A percentile compares a stretch with the other conserved stretches of the same genome.
Evolutionary conservation across 2,888 invertebrate genomes (phyloP).

Genomic region (Orthosia gothica): DNA sequence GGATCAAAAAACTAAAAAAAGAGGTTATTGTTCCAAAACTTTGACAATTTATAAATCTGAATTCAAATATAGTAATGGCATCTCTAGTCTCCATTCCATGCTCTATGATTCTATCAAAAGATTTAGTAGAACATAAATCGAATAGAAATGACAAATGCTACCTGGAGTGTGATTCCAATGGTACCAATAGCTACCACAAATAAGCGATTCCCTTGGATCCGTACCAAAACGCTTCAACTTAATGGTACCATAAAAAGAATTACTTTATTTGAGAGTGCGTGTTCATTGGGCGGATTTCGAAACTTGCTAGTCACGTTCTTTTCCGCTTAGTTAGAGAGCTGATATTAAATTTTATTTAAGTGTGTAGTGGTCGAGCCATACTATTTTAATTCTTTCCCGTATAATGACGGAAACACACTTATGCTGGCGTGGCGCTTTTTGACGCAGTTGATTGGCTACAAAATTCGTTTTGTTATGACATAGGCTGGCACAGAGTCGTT

Average conservation of each 20-base stretch:
- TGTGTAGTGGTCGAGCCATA: no score
- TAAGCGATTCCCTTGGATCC: conserved; percentile 44
- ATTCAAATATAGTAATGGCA: no score
- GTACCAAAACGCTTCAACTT: conserved; percentile 45
- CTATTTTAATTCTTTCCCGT: no score
- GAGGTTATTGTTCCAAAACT: no score
- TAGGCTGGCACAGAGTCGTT: no score
- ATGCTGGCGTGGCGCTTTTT: no score
- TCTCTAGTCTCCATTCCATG: neutral
- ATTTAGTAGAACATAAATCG: conserved; percentile 55
- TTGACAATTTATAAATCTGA: no score
- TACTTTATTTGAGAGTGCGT: conserved; percentile 43
- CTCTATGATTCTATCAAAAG: conserved; percentile 50
- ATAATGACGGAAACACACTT: no score
- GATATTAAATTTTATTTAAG: no score
- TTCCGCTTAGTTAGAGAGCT: neutral
- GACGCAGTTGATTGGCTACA: no score
- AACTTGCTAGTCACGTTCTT: conserved; percentile 30
- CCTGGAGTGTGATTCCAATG: conserved; percentile 44
- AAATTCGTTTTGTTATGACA: no score
- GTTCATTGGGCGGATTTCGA: conserved; percentile 29
- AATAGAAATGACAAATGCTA: conserved; percentile 57
- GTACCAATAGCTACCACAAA: conserved; percentile 32
- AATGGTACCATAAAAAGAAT: conserved; percentile 28
- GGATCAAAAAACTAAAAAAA: no score